These are phyloP conservation scores for Agriotes lineatus DNA, from an alignment of 2,888 invertebrate species.

Conservation along the genomic window DNA sequence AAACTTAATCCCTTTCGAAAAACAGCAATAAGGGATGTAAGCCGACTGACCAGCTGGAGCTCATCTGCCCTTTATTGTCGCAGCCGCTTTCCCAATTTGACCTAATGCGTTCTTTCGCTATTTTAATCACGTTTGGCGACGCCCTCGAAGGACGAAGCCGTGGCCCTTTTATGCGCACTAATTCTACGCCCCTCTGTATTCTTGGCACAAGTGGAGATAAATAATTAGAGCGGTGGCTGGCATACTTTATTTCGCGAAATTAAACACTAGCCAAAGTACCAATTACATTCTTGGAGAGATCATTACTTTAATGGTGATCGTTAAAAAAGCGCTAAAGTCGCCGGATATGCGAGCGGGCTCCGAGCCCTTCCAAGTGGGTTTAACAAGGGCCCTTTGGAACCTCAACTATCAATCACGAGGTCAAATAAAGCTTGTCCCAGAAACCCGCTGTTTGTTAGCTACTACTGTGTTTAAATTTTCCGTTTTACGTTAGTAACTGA, in stretches of 20 bases:
- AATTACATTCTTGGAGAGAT: conserved; percentile 13
- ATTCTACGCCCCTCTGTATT: not conserved
- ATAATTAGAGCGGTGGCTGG: not conserved
- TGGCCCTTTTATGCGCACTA: too few relatives aligned
- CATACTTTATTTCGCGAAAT: conserved; percentile 3
- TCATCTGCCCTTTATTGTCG: too few relatives aligned
- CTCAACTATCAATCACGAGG: conserved; percentile 41
- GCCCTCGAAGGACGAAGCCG: too few relatives aligned
- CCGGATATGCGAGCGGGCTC: conserved; percentile 30
- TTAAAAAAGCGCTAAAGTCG: conserved; percentile 37
- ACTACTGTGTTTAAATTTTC: too few relatives aligned
- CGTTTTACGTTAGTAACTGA: too few relatives aligned
- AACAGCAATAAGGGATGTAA: too few relatives aligned
- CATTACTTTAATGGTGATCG: conserved; percentile 37
- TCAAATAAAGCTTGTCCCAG: conserved; percentile 35
- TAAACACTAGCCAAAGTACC: conserved; percentile 15
- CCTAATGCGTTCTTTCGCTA: too few relatives aligned
- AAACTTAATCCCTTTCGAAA: too few relatives aligned
- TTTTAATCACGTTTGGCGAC: too few relatives aligned
- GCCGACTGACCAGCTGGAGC: too few relatives aligned
- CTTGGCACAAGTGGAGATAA: not conserved
- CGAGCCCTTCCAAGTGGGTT: conserved; percentile 29
- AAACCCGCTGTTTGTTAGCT: too few relatives aligned
- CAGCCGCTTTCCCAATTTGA: too few relatives aligned
- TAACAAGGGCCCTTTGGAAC: conserved; percentile 34